A percentile compares a stretch with the other conserved stretches of the same genome.
Evolutionary conservation across 64 coral and sea anemone species (phyloP).

Genomic region (Pachyseris speciosa): DNA sequence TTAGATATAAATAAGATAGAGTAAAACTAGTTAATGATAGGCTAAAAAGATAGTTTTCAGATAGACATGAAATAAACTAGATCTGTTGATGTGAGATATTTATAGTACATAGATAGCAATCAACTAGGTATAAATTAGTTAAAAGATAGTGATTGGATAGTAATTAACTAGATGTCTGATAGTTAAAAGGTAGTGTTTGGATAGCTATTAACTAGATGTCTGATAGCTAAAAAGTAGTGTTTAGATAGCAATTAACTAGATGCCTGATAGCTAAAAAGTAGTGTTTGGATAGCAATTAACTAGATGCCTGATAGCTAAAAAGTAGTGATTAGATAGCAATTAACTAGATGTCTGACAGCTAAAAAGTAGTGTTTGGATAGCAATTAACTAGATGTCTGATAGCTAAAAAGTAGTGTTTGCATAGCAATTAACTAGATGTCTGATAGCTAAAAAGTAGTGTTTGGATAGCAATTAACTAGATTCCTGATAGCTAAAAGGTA

Average conservation of each 20-base stretch:
- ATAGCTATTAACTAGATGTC: neutral
- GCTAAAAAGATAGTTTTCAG: constrained; percentile 2
- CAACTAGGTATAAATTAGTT: neutral
- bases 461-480: neutral
- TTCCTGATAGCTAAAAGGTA: neutral
- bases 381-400: no score
- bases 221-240: neutral
- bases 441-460: neutral
- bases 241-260: constrained; percentile 3
- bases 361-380: no score
- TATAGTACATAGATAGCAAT: neutral
- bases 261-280: neutral
- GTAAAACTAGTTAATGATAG: neutral
- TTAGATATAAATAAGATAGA: constrained; percentile 1
- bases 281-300: constrained; percentile 2
- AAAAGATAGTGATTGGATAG: neutral
- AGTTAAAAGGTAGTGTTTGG: neutral
- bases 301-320: neutral
- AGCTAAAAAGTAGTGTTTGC: neutral
- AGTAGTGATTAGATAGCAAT: neutral
- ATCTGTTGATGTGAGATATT: neutral
- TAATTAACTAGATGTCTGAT: neutral
- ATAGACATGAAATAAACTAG: neutral
- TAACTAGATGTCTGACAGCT: neutral
- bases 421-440: neutral